Base-by-base conservation (phyloP, 1,140 invertebrate genomes). In the Drosophila micromelanica region DNA sequence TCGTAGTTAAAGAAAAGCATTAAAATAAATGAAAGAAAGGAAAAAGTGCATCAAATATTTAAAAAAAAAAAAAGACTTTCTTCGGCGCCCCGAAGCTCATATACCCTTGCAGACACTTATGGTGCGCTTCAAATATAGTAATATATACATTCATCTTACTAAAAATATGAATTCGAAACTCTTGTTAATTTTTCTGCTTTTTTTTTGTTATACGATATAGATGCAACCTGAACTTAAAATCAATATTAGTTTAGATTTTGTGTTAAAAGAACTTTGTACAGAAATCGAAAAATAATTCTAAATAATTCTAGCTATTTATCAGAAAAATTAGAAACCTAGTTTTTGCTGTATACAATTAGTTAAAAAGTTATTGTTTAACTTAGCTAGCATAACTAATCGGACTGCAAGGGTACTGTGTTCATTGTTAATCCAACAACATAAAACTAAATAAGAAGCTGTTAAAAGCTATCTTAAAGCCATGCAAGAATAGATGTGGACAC, bases 401-500 rank as follows among this genome's bases (percentile, higher is more conserved):
- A 35, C 6, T 45, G 15, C 43, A 45, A 45, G n/a, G 43, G 42
- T 13, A 35, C 15, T 8, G 35, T 56, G 42, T 57, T 57, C 48
- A 54, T 7, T 42, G 54, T 17, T n/a, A 55, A 30, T 32, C 35
- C 48, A 75, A 65, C 48, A 75, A 65, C 35, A 23, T 9, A 75
- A 61, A 76, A 49, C 5, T 15, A 3, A 13, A 15, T 32, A 13
- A 51, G 27, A 51, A 51, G 23, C 27, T 35, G 8, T 11, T 13
- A 40, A 23, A 40, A 23, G 20, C 20, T 11, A 8, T 57, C n/a
- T 8, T 1, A 43, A 52, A 35, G 35, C 30, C 42, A 59, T 59
- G 42, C 42, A 59, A 17, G 2, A 54, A 15, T 35, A 0, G 23
- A 30, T 49, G 46, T 27, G 8, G 30, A 30, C 27, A 30, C 5